A percentile compares a stretch with the other conserved stretches of the same genome.
Evolutionary conservation across 2,797 vertebrate genomes (phyloP).

Genomic region (Crocodylus rhombifer): DNA sequence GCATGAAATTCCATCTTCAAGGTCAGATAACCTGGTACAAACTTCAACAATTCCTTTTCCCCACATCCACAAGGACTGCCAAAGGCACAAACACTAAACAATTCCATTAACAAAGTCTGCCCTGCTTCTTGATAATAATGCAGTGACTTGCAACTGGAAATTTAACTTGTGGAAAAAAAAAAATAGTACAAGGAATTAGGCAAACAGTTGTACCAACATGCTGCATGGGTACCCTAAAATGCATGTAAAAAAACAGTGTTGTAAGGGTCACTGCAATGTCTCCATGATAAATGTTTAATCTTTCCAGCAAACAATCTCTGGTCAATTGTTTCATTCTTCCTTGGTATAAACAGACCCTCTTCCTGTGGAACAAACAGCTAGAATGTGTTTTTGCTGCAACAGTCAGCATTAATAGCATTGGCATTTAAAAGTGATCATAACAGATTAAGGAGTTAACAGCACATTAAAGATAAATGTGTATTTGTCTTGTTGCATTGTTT

Average conservation of each 20-base stretch:
- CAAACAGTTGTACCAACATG: background rate
- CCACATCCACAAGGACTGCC: background rate
- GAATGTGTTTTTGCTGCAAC: background rate
- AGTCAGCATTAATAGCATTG: background rate
- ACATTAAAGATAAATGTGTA: background rate
- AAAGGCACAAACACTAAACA: background rate
- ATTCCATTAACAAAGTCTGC: background rate
- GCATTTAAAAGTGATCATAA: background rate
- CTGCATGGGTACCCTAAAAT: background rate
- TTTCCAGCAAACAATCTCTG: background rate
- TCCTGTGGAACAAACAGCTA: background rate
- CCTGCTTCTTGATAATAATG: background rate
- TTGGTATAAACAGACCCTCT: background rate
- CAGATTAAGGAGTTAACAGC: background rate
- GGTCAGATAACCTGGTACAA: background rate
- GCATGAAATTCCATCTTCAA: background rate
- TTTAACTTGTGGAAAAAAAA: background rate
- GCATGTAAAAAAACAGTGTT: rapidly evolving
- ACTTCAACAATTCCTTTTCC: background rate
- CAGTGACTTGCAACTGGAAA: background rate
- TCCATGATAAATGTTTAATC: background rate
- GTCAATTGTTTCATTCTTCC: background rate
- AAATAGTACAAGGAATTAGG: background rate
- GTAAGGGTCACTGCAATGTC: background rate
- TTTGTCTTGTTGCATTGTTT: background rate